Conservation (phyloP, 2,113 vertebrate genomes). For the Trematomus loennbergii region DNA sequence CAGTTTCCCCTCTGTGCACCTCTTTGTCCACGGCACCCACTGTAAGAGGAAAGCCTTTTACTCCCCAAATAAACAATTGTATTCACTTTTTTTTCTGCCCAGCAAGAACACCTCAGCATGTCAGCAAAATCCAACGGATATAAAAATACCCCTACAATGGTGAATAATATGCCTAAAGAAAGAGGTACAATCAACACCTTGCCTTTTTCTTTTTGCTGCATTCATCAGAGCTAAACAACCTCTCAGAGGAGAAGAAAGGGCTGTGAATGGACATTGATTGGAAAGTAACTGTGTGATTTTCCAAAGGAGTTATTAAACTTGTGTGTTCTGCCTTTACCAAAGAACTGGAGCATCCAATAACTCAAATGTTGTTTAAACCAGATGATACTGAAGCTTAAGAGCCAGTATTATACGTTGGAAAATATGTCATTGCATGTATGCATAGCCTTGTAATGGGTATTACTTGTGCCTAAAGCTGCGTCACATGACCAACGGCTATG, state of each 20-base stretch:
- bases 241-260: constrained; percentile 1
- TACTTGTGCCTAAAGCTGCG: no score
- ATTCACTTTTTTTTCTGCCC: not conserved
- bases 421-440: not conserved
- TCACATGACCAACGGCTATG: no score
- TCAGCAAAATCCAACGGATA: no score
- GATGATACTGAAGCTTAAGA: not conserved
- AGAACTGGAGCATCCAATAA: not conserved
- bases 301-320: not conserved
- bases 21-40: not conserved
- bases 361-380: not conserved
- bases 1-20: not conserved
- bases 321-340: not conserved
- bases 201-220: not conserved
- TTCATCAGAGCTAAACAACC: constrained; percentile 20
- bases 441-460: not conserved
- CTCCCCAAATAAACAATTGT: not conserved
- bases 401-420: not conserved
- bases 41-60: not conserved
- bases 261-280: not conserved
- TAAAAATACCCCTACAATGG: no score
- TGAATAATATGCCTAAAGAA: no score
- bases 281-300: not conserved
- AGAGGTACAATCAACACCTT: no score
- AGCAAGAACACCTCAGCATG: no score